phyloP scores from a whole-genome alignment of 2,888 invertebrate genomes.

The Drosophila vallismaia region DNA sequence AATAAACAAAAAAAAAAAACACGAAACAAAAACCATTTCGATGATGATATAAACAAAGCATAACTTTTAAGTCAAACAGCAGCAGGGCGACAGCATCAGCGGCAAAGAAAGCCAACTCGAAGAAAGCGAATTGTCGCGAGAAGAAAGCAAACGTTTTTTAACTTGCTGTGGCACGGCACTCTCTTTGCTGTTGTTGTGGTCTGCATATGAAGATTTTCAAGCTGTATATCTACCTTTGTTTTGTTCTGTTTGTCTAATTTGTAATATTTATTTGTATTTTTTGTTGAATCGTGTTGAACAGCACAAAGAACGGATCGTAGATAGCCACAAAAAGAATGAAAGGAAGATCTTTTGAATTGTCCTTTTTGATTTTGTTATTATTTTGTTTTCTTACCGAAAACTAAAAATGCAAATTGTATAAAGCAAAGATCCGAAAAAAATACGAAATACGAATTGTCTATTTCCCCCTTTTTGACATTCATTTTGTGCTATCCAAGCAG shows the following conservation, averaged over 20 bases:
- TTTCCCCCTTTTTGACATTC: conserved; percentile 24
- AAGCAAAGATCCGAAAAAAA: conserved; percentile 32
- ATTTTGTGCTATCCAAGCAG: conserved; percentile 43
- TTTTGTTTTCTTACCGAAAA: conserved; percentile 12
- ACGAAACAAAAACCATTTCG: conserved; percentile 41
- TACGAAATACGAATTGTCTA: conserved; percentile 15
- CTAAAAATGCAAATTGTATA: conserved; percentile 41
- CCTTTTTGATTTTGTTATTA: conserved; percentile 29
- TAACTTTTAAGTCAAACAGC: conserved; percentile 38
- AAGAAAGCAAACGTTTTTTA: conserved; percentile 31
- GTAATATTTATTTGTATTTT: conserved; percentile 47
- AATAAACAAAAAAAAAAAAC: conserved; percentile 49
- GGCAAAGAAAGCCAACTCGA: conserved; percentile 11
- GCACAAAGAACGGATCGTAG: conserved; percentile 53
- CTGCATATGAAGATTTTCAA: conserved; percentile 22
- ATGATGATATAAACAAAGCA: conserved; percentile 36
- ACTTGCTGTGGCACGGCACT: conserved; percentile 12
- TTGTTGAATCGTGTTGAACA: conserved; percentile 40
- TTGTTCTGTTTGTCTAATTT: conserved; percentile 41
- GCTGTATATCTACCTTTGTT: conserved; percentile 32
- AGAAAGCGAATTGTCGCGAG: conserved; percentile 13
- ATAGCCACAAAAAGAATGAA: conserved; percentile 25
- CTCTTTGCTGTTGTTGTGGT: conserved; percentile 20
- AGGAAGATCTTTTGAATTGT: conserved; percentile 25
- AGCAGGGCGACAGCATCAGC: conserved; percentile 3